Percentiles rank a stretch among this genome's conserved stretches.
These are phyloP conservation scores for Coregonus suidteri DNA, from an alignment of 2,797 vertebrate species.

Conservation along the genomic window DNA sequence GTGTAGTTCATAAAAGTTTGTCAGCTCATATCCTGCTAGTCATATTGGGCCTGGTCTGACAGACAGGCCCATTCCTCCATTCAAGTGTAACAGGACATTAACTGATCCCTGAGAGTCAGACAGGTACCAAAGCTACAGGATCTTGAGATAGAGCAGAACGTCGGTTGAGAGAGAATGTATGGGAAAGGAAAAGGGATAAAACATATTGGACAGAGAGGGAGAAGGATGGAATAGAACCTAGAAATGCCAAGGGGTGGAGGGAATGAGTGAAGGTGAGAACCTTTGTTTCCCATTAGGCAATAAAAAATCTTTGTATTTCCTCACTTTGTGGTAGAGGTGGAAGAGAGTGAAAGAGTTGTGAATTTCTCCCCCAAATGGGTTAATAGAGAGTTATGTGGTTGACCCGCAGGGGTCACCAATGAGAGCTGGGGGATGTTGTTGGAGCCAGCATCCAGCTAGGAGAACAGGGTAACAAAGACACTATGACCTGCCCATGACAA, in stretches of 20 bases:
- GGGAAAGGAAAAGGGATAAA: no score
- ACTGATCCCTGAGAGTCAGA: slow-evolving; percentile 28
- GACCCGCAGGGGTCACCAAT: not conserved
- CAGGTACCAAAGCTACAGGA: slow-evolving; percentile 1
- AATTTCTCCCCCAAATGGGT: not conserved
- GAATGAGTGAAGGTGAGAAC: not conserved
- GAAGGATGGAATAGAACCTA: not conserved
- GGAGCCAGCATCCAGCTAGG: slow-evolving; percentile 8
- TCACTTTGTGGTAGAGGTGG: not conserved
- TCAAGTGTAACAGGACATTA: slow-evolving; percentile 33
- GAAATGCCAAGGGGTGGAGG: not conserved
- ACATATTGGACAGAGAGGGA: not conserved
- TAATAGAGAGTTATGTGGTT: not conserved
- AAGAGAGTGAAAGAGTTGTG: not conserved
- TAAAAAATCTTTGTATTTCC: not conserved
- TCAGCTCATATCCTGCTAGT: slow-evolving; percentile 50
- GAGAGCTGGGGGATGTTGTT: slow-evolving; percentile 3
- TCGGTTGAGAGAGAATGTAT: not conserved
- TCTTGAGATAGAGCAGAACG: not conserved
- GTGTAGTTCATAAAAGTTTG: slow-evolving; percentile 52
- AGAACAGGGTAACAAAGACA: not conserved
- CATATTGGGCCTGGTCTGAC: slow-evolving; percentile 40
- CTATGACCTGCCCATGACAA: slow-evolving; percentile 6
- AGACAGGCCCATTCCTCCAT: slow-evolving; percentile 38
- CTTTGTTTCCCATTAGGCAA: not conserved